Conservation (phyloP, 2,888 invertebrate species). For the Rhabditoides inermis region DNA sequence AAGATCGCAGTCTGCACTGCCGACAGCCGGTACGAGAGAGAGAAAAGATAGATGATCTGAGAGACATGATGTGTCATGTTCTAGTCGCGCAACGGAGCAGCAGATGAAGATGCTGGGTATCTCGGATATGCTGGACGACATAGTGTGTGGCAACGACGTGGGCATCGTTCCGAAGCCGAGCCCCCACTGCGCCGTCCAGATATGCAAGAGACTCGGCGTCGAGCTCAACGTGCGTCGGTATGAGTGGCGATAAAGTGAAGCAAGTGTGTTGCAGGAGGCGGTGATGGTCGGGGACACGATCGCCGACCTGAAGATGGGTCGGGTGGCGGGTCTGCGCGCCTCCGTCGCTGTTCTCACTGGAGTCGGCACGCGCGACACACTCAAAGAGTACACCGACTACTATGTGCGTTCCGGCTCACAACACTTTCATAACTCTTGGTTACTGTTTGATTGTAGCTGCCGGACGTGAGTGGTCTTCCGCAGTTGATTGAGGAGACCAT, state of each 20-base stretch:
- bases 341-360: slow-evolving; percentile 56
- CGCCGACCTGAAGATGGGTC: slow-evolving; percentile 56
- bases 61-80: slow-evolving; percentile 2
- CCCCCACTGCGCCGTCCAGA: slow-evolving; percentile 54
- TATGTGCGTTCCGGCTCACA: slow-evolving; percentile 23
- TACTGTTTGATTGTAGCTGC: slow-evolving; percentile 29
- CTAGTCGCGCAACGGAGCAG: slow-evolving; percentile 36
- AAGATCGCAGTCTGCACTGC: slow-evolving; percentile 56
- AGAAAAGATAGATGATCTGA: not conserved
- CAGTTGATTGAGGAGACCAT: slow-evolving; percentile 28
- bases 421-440: not conserved
- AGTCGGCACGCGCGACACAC: slow-evolving; percentile 42
- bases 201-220: slow-evolving; percentile 44
- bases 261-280: slow-evolving; percentile 40
- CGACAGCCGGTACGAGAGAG: slow-evolving; percentile 48
- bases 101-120: slow-evolving; percentile 41
- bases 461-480: slow-evolving; percentile 43
- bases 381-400: slow-evolving; percentile 47
- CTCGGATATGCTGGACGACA: slow-evolving; percentile 51
- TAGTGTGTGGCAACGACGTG: slow-evolving; percentile 56
- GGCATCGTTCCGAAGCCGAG: slow-evolving; percentile 55
- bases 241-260: not conserved
- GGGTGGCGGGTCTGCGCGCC: slow-evolving; percentile 54
- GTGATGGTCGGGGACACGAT: slow-evolving; percentile 57
- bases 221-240: slow-evolving; percentile 29